A percentile compares a stretch with the other conserved stretches of the same genome.
phyloP scores from a whole-genome alignment of 1,140 invertebrate species.

The Aphelinus certus region DNA sequence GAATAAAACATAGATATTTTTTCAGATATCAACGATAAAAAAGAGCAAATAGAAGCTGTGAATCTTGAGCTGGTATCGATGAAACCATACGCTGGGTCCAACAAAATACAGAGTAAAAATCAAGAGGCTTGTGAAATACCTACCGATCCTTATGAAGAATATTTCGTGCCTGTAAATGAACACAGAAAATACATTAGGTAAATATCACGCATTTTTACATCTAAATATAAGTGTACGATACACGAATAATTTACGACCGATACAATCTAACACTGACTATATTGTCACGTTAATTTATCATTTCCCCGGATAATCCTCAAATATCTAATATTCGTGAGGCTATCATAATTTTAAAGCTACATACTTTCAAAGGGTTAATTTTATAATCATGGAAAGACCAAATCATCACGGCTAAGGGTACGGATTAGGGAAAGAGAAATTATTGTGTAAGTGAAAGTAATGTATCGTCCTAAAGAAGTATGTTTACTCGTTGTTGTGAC shows the following conservation, averaged over 20 bases:
- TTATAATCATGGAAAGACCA: background rate
- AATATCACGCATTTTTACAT: conserved; percentile 19
- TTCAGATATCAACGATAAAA: conserved; percentile 57
- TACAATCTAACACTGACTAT: too few relatives aligned
- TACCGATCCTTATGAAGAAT: conserved; percentile 80
- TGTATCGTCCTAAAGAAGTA: conserved; percentile 13
- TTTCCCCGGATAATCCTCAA: too few relatives aligned
- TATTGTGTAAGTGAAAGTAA: conserved; percentile 10
- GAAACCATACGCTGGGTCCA: conserved; percentile 72
- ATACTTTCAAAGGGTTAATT: background rate
- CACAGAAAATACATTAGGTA: conserved; percentile 86
- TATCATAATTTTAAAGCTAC: too few relatives aligned
- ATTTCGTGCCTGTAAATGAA: conserved; percentile 85
- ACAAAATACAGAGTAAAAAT: conserved; percentile 73
- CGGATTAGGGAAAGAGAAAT: background rate
- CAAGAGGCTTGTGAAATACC: conserved; percentile 75
- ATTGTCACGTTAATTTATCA: too few relatives aligned
- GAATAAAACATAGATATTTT: conserved; percentile 18
- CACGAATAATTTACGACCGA: too few relatives aligned
- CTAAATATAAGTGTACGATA: too few relatives aligned
- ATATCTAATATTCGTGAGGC: too few relatives aligned
- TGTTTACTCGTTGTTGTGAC: conserved; percentile 32
- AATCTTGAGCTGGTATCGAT: conserved; percentile 83
- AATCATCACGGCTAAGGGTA: conserved; percentile 2
- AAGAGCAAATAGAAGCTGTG: conserved; percentile 74